Evolutionary conservation across 2,113 vertebrate genomes (phyloP).

Genomic region (Saimiri boliviensis): DNA sequence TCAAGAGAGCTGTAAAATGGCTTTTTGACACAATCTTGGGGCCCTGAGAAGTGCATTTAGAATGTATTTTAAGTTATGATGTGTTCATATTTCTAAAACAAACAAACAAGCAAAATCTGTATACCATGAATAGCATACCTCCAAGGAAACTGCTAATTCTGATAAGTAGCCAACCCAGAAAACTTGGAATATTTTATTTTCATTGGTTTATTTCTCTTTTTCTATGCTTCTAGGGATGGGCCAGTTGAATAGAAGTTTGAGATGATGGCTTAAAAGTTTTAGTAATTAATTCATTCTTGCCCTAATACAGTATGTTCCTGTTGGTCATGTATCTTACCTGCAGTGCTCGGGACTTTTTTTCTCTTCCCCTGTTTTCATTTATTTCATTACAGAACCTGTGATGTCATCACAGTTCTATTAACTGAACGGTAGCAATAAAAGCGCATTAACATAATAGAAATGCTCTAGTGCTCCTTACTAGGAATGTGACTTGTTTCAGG

Average conservation of each 20-base stretch:
- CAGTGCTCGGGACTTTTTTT: slow-evolving; percentile 66
- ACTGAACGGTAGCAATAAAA: slow-evolving; percentile 85
- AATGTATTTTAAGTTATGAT: slow-evolving; percentile 67
- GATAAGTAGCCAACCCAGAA: slow-evolving; percentile 50
- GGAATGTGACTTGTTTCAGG: slow-evolving; percentile 69
- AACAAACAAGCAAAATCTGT: neutral
- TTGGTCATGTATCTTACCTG: slow-evolving; percentile 87
- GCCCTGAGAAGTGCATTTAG: slow-evolving; percentile 54
- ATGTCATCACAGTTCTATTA: slow-evolving; percentile 90
- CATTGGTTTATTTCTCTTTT: slow-evolving; percentile 72
- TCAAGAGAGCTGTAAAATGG: slow-evolving; percentile 74
- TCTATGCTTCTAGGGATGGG: slow-evolving; percentile 60
- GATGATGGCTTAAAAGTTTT: slow-evolving; percentile 82
- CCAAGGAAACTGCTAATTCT: neutral
- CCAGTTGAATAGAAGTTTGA: slow-evolving; percentile 51
- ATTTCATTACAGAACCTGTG: slow-evolving; percentile 81
- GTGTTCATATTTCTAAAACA: slow-evolving; percentile 15
- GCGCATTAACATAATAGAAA: slow-evolving; percentile 84
- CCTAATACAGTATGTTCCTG: slow-evolving; percentile 86
- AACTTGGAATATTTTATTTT: slow-evolving; percentile 71
- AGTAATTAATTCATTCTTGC: slow-evolving; percentile 84
- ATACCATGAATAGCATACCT: neutral
- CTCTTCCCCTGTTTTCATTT: neutral
- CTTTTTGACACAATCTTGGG: slow-evolving; percentile 60
- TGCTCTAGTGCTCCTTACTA: slow-evolving; percentile 82